Evolutionary conservation across 2,888 invertebrate species (phyloP).

Genomic region (Andrena fulva): DNA sequence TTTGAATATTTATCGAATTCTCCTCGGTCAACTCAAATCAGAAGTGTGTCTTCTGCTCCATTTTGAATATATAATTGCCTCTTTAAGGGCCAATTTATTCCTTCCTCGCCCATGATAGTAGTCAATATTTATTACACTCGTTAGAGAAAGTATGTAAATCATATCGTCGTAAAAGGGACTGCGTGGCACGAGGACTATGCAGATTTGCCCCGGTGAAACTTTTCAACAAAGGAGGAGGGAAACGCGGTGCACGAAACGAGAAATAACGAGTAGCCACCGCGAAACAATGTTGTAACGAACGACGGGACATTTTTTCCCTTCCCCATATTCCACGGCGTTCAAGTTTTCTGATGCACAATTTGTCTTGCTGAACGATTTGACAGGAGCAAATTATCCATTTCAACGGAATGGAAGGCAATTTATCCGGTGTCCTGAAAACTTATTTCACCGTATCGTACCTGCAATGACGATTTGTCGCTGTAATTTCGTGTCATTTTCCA

Average conservation of each 20-base stretch:
- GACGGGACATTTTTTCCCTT: neutral
- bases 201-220: neutral
- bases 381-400: constrained; percentile 55
- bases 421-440: constrained; percentile 58
- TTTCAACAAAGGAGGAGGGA: constrained; percentile 9
- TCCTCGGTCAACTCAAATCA: too few species aligned
- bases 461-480: constrained; percentile 58
- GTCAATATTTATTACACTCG: constrained; percentile 19
- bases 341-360: constrained; percentile 45
- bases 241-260: constrained; percentile 8
- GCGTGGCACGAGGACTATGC: constrained; percentile 10
- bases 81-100: neutral
- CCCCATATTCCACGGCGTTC: constrained; percentile 2
- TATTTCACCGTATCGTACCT: constrained; percentile 57
- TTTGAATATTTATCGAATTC: too few species aligned
- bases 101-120: neutral
- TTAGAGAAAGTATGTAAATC: constrained; percentile 45
- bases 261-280: constrained; percentile 6
- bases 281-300: constrained; percentile 20
- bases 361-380: constrained; percentile 47
- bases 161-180: constrained; percentile 23
- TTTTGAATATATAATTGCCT: neutral
- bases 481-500: constrained; percentile 58
- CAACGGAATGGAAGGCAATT: constrained; percentile 61
- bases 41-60: too few species aligned